Base-by-base conservation (phyloP, 2,797 vertebrate species). In the Muraenolepis orangiensis region DNA sequence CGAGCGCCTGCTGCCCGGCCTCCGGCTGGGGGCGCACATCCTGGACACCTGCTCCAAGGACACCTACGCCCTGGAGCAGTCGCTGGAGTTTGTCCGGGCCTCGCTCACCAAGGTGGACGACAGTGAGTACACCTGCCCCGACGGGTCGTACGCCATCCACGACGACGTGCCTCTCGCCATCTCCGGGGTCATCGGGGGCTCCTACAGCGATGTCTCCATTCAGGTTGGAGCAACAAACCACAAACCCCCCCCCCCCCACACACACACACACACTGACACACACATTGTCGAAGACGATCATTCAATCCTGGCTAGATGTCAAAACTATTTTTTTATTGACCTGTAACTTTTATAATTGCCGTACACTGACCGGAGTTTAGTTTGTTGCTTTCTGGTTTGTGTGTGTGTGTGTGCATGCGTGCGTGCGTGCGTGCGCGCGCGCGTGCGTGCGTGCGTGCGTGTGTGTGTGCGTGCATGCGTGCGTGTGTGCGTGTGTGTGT, bases 21-120 rank as follows among this genome's bases (percentile, higher is more conserved):
- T 99, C 84, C 93, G 78, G 73, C 90, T 99, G 74, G 98, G 98
- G 0, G 96, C 96, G 0, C 96, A 98, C 77, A 99, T 99, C 85
- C 93, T 99, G 7, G 98, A 99, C 93, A 99, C 95, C 23, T 99
- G 98, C 87, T 99, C 97, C 46, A 99, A 99, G 89, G 98, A 99
- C 93, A 99, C 98, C 0, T 96, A 99, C 0, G 98, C 98, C 64
- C 94, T 99, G 2, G 98, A 99, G 93, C 98, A 99, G 89, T 96
- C 96, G 0, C 93, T 99, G 10, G 98, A 99, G 93, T 97, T 99
- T 0, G 98, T 99, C 74, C 94, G 98, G 0, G 96, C 98, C 20
- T 99, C 98, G 0, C 95, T 99, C 73, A 98, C 97, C 73, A 95
- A 95, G 75, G 96, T 96, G 38, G 97, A 98, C 0, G 97, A 98